phyloP scores from a whole-genome alignment of 1,140 invertebrate species.

The Leptinotarsa defecta region DNA sequence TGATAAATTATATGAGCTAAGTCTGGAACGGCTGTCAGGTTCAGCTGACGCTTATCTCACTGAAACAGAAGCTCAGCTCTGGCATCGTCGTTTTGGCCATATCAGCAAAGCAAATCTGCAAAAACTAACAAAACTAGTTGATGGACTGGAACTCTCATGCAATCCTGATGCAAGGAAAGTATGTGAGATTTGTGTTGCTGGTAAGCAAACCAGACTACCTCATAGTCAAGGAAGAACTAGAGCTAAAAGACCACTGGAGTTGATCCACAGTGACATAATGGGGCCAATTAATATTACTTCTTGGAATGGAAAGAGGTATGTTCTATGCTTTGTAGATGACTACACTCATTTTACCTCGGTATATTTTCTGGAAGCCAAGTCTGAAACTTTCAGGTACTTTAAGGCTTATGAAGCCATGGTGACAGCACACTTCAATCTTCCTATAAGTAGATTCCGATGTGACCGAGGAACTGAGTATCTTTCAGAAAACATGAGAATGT shows the following conservation, averaged over 20 bases:
- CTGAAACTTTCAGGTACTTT: constrained; percentile 44
- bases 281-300: constrained; percentile 52
- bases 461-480: constrained; percentile 40
- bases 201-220: neutral
- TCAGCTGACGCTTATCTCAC: neutral
- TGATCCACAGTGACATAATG: constrained; percentile 53
- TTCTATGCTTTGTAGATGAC: constrained; percentile 55
- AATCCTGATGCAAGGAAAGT: neutral
- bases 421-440: constrained; percentile 28
- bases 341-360: constrained; percentile 47
- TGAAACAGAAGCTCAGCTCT: neutral
- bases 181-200: neutral
- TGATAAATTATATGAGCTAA: constrained; percentile 8
- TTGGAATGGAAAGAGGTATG: constrained; percentile 48
- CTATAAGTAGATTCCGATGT: constrained; percentile 30
- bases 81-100: neutral
- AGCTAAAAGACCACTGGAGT: constrained; percentile 38
- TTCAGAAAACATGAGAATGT: constrained; percentile 26
- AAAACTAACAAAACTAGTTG: neutral
- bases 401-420: constrained; percentile 41
- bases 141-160: neutral
- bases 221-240: neutral
- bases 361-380: constrained; percentile 53
- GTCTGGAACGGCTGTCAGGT: neutral
- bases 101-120: neutral